Conservation (phyloP, 2,113 vertebrate genomes). For the Glaucomys volans region DNA sequence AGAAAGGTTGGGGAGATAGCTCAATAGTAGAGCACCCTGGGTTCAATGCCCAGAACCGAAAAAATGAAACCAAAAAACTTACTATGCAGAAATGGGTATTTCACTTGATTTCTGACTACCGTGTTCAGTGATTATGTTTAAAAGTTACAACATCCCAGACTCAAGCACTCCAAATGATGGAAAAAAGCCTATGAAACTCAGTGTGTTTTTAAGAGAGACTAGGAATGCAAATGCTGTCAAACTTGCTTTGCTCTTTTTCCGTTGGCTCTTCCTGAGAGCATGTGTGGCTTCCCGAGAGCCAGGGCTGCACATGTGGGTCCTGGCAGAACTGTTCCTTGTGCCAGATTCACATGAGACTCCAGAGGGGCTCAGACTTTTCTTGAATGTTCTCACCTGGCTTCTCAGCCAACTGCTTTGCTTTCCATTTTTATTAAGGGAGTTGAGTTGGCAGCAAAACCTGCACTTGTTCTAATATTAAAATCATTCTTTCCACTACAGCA, state of each 20-base stretch:
- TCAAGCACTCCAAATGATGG: not conserved
- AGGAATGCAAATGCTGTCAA: slow-evolving; percentile 39
- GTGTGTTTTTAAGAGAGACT: not conserved
- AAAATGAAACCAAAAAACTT: too few relatives aligned
- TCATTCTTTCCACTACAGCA: slow-evolving; percentile 75
- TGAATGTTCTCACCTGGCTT: slow-evolving; percentile 72
- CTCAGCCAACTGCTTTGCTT: slow-evolving; percentile 50
- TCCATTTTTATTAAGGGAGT: slow-evolving; percentile 66
- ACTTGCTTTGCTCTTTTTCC: slow-evolving; percentile 51
- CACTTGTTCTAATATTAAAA: slow-evolving; percentile 62
- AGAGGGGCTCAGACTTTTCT: not conserved
- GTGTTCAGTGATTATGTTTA: not conserved
- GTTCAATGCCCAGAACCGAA: too few relatives aligned
- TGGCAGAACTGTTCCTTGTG: slow-evolving; percentile 5
- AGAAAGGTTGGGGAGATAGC: too few relatives aligned
- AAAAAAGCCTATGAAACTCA: slow-evolving; percentile 38
- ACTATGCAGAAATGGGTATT: slow-evolving; percentile 6
- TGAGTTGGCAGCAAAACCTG: slow-evolving; percentile 49
- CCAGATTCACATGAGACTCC: not conserved
- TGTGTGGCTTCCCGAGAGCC: slow-evolving; percentile 23
- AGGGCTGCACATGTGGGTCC: slow-evolving; percentile 58
- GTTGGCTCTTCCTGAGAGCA: slow-evolving; percentile 25
- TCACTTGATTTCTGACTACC: not conserved
- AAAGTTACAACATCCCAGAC: not conserved
- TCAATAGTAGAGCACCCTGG: too few relatives aligned